phyloP scores from a whole-genome alignment of 2,113 vertebrate genomes.

The Chitala chitala region DNA sequence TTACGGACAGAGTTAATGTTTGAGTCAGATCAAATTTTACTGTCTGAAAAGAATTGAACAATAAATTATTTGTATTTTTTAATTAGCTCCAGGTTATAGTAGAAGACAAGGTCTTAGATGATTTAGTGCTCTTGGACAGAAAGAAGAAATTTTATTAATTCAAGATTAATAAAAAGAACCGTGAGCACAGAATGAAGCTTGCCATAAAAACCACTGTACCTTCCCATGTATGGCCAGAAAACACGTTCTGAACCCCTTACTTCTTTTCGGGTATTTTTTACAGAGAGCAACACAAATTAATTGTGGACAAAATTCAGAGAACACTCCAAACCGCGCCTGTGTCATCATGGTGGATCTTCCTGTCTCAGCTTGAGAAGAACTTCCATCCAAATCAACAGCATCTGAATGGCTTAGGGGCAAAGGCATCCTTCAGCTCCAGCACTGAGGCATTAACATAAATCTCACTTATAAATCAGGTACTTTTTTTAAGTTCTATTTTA shows the following conservation, averaged over 20 bases:
- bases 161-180: no score
- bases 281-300: constrained; percentile 40
- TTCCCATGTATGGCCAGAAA: not conserved
- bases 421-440: constrained; percentile 39
- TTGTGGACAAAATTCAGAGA: constrained; percentile 48
- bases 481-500: constrained; percentile 18
- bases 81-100: not conserved
- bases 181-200: no score
- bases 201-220: no score
- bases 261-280: not conserved
- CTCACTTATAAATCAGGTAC: not conserved
- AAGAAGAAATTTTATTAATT: no score
- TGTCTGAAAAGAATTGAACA: not conserved
- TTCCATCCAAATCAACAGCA: constrained; percentile 42
- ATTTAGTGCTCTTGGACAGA: not conserved
- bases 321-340: constrained; percentile 38
- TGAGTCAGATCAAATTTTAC: not conserved
- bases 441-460: constrained; percentile 35
- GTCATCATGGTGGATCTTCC: constrained; percentile 48
- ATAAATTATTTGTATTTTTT: not conserved
- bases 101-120: not conserved
- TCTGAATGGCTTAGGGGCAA: constrained; percentile 45
- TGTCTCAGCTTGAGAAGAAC: constrained; percentile 50
- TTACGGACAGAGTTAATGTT: not conserved
- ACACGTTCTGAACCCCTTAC: not conserved